Evolutionary conservation across 2,888 invertebrate species (phyloP), one percentile per base, ranked within the genome.

Genomic region (Enchytraeus crypticus): DNA sequence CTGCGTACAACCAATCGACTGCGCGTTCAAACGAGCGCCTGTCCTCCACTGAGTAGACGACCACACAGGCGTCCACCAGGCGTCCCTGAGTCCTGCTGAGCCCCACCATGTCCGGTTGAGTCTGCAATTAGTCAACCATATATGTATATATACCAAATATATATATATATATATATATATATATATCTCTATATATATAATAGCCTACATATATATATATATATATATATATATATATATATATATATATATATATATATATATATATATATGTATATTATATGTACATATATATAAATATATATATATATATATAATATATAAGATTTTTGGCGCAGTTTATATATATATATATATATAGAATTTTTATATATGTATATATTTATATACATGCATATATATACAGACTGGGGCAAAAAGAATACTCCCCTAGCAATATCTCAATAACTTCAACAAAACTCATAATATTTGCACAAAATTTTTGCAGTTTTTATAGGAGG

Each of bases 31-130:
- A 63, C 21, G 61, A 61, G 23, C 38, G 21, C 5, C 63, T 46
- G 53, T 61, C 61, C 54, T 61, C 61, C 21, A 63, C 60, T 5
- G 61, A 61, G 51, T 61, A 63, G n/a, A 61, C 51, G 26, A 63
- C 55, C 2, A 59, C 51, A 32, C 61, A 63, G 5, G 53, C 58
- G 46, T 63, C 61, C 21, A 46, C 30, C 32, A 53, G 2, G 3
- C 30, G 3, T 30, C 32, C 30, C 2, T 21, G 4, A 45, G 2
- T 5, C 46, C 21, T 51, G 8, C 26, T 5, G 21, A n/a, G n/a
- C n/a, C n/a, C n/a, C n/a, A n/a, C n/a, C n/a, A 14, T 27, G 11
- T 51, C 3, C 51, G 26, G 18, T 2, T 2, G 51, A 18, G 29
- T 2, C 21, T 51, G 11, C 29, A 46, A 23, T 5, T 3, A 47